Evolutionary conservation across 2,113 vertebrate genomes (phyloP).

Genomic region (Psophia crepitans): DNA sequence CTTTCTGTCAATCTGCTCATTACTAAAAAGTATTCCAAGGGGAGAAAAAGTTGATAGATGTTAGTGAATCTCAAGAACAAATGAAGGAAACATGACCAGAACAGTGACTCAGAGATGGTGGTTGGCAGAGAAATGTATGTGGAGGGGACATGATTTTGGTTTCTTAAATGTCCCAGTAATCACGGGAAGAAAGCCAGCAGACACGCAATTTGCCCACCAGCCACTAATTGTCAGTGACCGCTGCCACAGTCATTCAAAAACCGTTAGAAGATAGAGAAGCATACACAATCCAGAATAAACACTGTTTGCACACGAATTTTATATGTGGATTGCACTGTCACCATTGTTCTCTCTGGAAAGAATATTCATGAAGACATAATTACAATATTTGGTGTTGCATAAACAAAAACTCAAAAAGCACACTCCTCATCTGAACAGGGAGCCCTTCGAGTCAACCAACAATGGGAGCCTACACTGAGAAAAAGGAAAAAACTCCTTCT

Average conservation of each 20-base stretch:
- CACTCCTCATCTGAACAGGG: neutral
- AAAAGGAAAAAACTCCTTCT: neutral
- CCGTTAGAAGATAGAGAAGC: neutral
- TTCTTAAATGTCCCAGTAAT: neutral
- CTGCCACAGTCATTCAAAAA: slow-evolving; percentile 1
- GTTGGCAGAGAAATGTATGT: neutral
- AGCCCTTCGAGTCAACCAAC: neutral
- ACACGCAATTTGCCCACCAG: neutral
- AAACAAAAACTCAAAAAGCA: slow-evolving; percentile 28
- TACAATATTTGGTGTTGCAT: slow-evolving; percentile 18
- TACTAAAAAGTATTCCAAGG: neutral
- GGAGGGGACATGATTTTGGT: neutral
- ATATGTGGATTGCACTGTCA: neutral
- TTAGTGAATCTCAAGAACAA: neutral
- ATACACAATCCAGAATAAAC: neutral
- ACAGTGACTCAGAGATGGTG: neutral
- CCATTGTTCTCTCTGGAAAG: neutral
- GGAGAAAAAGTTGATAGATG: neutral
- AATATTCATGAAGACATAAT: slow-evolving; percentile 24
- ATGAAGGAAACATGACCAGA: neutral
- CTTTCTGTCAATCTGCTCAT: neutral
- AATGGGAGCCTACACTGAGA: neutral
- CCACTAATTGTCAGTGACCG: neutral
- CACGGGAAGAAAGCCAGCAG: neutral
- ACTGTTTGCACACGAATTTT: neutral